phyloP scores from a whole-genome alignment of 2,888 invertebrate genomes.

The Pandemis heparana region DNA sequence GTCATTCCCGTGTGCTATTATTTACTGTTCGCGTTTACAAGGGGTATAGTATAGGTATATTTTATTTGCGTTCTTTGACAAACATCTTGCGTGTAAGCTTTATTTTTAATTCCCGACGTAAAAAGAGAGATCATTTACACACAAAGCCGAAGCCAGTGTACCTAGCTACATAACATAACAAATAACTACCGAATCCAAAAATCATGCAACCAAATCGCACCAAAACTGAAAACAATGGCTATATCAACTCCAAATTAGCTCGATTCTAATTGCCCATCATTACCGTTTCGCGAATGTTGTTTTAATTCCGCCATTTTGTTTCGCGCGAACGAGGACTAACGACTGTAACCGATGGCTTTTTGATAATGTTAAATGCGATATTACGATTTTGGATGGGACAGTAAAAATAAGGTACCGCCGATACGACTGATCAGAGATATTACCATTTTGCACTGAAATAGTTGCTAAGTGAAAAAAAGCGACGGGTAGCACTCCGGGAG shows the following conservation, averaged over 20 bases:
- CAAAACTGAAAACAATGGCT: slow-evolving; percentile 24
- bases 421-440: neutral
- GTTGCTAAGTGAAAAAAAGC: no score
- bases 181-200: neutral
- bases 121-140: no score
- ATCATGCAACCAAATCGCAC: slow-evolving; percentile 5
- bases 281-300: slow-evolving; percentile 43
- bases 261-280: slow-evolving; percentile 42
- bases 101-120: no score
- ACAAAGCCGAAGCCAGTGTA: no score
- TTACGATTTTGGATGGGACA: slow-evolving; percentile 18
- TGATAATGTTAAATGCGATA: slow-evolving; percentile 28
- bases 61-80: no score
- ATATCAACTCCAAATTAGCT: slow-evolving; percentile 31
- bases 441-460: no score
- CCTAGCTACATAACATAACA: no score
- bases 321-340: slow-evolving; percentile 18
- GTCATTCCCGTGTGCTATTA: neutral
- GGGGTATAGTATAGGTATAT: no score
- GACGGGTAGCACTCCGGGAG: no score
- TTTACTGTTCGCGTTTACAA: neutral
- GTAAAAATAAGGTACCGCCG: neutral
- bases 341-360: slow-evolving; percentile 40
- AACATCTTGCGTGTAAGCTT: no score
- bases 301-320: slow-evolving; percentile 46